Evolutionary conservation across 1,140 invertebrate genomes (phyloP).

Genomic region (Bradynema listronoti): DNA sequence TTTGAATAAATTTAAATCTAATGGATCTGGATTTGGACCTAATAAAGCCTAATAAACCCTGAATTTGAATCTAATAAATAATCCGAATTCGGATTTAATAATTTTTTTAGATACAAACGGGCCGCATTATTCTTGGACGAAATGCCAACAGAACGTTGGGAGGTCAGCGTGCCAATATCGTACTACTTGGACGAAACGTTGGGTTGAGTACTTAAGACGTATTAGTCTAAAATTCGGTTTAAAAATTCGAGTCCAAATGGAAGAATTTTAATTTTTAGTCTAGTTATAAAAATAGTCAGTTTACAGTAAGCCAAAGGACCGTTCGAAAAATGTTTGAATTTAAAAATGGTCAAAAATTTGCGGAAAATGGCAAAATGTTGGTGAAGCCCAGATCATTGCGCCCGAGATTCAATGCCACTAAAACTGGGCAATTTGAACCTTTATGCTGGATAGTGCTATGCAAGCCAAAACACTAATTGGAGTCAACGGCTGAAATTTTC

Average conservation of each 20-base stretch:
- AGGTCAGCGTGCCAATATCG: slow-evolving; percentile 29
- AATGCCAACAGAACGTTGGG: slow-evolving; percentile 40
- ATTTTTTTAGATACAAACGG: too few relatives aligned
- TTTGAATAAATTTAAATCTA: too few relatives aligned
- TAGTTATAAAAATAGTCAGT: slow-evolving; percentile 35
- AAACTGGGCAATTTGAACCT: too few relatives aligned
- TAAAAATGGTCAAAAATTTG: slow-evolving; percentile 48
- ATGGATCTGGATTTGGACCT: too few relatives aligned
- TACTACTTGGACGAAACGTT: slow-evolving; percentile 38
- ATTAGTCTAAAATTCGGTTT: neutral
- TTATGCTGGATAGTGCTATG: too few relatives aligned
- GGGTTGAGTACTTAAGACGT: slow-evolving; percentile 13
- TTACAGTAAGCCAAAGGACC: slow-evolving; percentile 34
- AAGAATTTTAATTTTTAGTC: slow-evolving; percentile 1
- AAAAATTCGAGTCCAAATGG: neutral
- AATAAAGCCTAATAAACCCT: too few relatives aligned
- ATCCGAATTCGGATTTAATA: too few relatives aligned
- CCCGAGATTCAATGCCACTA: too few relatives aligned
- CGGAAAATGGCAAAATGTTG: slow-evolving; percentile 36
- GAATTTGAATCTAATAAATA: too few relatives aligned
- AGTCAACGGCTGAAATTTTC: too few relatives aligned
- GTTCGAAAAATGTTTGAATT: slow-evolving; percentile 50
- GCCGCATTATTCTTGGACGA: slow-evolving; percentile 36
- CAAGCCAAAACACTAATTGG: too few relatives aligned
- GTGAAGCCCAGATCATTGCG: too few relatives aligned